phyloP scores from a whole-genome alignment of 2,888 invertebrate genomes.

The Xylocampa areola region DNA sequence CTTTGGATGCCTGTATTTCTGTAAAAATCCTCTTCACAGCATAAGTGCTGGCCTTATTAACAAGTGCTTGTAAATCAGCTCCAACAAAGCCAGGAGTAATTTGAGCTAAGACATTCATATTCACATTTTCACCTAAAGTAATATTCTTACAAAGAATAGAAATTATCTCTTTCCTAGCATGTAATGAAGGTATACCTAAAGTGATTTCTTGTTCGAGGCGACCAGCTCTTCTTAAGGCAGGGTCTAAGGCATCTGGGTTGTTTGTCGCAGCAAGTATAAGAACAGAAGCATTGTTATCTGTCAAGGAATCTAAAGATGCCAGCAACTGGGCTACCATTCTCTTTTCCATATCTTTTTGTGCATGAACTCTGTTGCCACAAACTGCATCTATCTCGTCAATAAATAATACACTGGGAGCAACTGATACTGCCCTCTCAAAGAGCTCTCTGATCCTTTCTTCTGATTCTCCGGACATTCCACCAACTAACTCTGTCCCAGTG shows the following conservation, averaged over 20 bases:
- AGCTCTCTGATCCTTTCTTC: constrained; percentile 97
- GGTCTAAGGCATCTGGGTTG: constrained; percentile 97
- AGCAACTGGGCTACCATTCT: constrained; percentile 98
- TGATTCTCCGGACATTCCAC: constrained; percentile 98
- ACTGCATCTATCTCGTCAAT: constrained; percentile 99
- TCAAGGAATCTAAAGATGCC: constrained; percentile 95
- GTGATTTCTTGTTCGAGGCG: constrained; percentile 98
- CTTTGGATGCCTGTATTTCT: constrained; percentile 71
- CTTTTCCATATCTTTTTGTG: constrained; percentile 98
- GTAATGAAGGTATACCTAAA: constrained; percentile 97
- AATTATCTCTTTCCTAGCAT: constrained; percentile 95
- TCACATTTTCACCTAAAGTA: constrained; percentile 92
- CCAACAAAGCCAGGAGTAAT: constrained; percentile 99
- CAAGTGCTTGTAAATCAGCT: constrained; percentile 96
- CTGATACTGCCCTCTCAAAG: constrained; percentile 94
- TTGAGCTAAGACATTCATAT: constrained; percentile 93
- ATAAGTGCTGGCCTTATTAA: constrained; percentile 96
- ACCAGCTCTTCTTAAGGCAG: constrained; percentile 96
- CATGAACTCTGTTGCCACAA: constrained; percentile 96
- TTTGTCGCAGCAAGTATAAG: constrained; percentile 99
- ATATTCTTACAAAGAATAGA: constrained; percentile 92
- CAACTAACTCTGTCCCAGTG: constrained; percentile 97
- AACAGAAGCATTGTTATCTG: constrained; percentile 90
- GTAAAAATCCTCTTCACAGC: constrained; percentile 92
- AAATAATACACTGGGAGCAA: constrained; percentile 96